Evolutionary conservation across 2,888 invertebrate genomes (phyloP), one percentile per base, ranked within the genome.

Genomic region (Icerya purchasi): DNA sequence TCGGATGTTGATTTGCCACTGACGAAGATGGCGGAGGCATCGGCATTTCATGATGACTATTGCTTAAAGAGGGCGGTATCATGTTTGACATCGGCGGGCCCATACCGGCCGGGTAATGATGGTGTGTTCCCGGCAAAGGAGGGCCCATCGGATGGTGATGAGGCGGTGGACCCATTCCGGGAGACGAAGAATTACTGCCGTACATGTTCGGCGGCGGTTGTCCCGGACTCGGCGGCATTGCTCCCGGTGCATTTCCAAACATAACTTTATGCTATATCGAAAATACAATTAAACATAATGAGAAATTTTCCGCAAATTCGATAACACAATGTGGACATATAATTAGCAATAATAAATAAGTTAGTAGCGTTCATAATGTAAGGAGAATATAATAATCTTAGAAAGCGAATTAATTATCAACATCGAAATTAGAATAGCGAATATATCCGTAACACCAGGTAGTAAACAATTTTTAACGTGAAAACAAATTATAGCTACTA

Each of bases 241-340:
- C 76, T 63, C 74, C 71, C 64, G 57, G 24, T 25, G 60, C 58
- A 22, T 61, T 60, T 50, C 75, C 76, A 68, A 78, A 79, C 62
- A 78, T 77, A 72, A 82, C 79, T 74, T 83, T 83, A 71, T 83
- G 81, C 74, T 82, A 77, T 62, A n/a, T n/a, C n/a, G n/a, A n/a
- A n/a, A n/a, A n/a, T n/a, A n/a, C n/a, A n/a, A n/a, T n/a, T n/a
- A n/a, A n/a, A n/a, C n/a, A n/a, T n/a, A n/a, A n/a, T n/a, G n/a
- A n/a, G n/a, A n/a, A n/a, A n/a, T n/a, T n/a, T n/a, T n/a, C n/a
- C n/a, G n/a, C n/a, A n/a, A n/a, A n/a, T n/a, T n/a, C n/a, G n/a
- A n/a, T n/a, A n/a, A n/a, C n/a, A n/a, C n/a, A n/a, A n/a, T n/a
- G n/a, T n/a, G n/a, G n/a, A n/a, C n/a, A n/a, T n/a, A n/a, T n/a